Percentiles rank a stretch among this genome's conserved stretches.
Evolutionary conservation across 2,797 vertebrate species (phyloP).

Genomic region (Austrolebias charrua): DNA sequence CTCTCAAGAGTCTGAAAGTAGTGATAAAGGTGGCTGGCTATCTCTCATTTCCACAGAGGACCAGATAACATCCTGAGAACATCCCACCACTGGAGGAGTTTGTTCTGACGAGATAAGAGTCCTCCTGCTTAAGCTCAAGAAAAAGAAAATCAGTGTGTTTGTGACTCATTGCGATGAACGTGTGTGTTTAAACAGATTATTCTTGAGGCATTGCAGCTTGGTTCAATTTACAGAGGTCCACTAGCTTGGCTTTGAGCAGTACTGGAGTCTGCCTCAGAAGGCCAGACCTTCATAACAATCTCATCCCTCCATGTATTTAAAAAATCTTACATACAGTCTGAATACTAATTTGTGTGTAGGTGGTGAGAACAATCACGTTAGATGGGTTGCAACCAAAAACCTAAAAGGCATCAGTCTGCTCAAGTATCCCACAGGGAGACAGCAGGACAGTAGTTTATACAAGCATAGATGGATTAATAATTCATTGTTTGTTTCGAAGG

Average conservation of each 20-base stretch:
- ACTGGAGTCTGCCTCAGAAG: slow-evolving; percentile 37
- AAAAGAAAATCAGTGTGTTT: slow-evolving; percentile 16
- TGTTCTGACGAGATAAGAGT: slow-evolving; percentile 70
- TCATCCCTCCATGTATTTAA: slow-evolving; percentile 53
- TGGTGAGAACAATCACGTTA: slow-evolving; percentile 73
- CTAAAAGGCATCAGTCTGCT: slow-evolving; percentile 59
- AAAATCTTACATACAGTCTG: slow-evolving; percentile 58
- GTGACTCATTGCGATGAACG: slow-evolving; percentile 3
- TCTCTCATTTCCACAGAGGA: slow-evolving; percentile 75
- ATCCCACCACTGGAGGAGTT: slow-evolving; percentile 72
- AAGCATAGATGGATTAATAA: slow-evolving; percentile 48
- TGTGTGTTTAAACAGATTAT: slow-evolving; percentile 27
- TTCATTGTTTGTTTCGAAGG: slow-evolving; percentile 33
- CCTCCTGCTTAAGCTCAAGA: slow-evolving; percentile 39
- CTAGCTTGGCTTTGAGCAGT: slow-evolving; percentile 14
- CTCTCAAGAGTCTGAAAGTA: slow-evolving; percentile 59
- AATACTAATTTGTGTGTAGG: slow-evolving; percentile 72
- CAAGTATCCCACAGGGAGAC: slow-evolving; percentile 53
- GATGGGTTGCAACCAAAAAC: slow-evolving; percentile 65
- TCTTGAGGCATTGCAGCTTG: slow-evolving; percentile 13
- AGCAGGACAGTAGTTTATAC: slow-evolving; percentile 46
- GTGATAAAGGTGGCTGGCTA: slow-evolving; percentile 69
- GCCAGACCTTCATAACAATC: slow-evolving; percentile 49
- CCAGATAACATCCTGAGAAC: slow-evolving; percentile 76
- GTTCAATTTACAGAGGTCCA: slow-evolving; percentile 15